Percentiles rank a stretch among this genome's conserved stretches.
Evolutionary conservation across 2,888 invertebrate species (phyloP).

Genomic region (Philaethria dido): DNA sequence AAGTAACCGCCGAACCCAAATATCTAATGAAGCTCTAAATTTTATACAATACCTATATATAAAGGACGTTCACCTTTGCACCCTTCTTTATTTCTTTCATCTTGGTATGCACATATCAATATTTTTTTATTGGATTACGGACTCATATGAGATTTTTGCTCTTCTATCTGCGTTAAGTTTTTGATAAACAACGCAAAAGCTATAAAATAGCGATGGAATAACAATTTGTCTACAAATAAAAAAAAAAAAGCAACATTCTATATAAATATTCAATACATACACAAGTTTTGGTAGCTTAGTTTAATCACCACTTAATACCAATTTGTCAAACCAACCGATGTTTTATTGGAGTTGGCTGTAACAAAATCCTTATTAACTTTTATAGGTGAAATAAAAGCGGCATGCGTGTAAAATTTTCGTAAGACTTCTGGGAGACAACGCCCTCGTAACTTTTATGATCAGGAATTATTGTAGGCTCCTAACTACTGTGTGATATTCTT

Average conservation of each 20-base stretch:
- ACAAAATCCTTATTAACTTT: slow-evolving; percentile 43
- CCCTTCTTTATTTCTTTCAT: slow-evolving; percentile 1
- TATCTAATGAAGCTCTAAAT: background rate
- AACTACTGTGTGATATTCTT: slow-evolving; percentile 35
- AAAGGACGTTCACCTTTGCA: slow-evolving; percentile 20
- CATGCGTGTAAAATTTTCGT: slow-evolving; percentile 39
- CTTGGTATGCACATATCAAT: background rate
- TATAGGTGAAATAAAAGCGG: slow-evolving; percentile 43
- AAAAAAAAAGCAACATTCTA: too few species aligned
- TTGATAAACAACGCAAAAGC: too few species aligned
- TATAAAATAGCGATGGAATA: too few species aligned
- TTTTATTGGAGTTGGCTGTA: slow-evolving; percentile 25
- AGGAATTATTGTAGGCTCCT: slow-evolving; percentile 33
- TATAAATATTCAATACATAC: background rate
- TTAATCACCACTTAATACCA: slow-evolving; percentile 15
- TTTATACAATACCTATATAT: background rate
- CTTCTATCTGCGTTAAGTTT: background rate
- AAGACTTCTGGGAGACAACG: slow-evolving; percentile 36
- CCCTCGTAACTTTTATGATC: slow-evolving; percentile 40
- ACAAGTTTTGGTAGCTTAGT: slow-evolving; percentile 3
- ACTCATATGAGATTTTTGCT: background rate
- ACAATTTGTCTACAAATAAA: too few species aligned
- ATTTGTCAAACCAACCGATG: slow-evolving; percentile 16
- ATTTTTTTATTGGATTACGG: slow-evolving; percentile 7
- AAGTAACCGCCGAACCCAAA: background rate